These are phyloP conservation scores for Pangasianodon gigas DNA, from an alignment of 2,113 vertebrate genomes.

Conservation along the genomic window DNA sequence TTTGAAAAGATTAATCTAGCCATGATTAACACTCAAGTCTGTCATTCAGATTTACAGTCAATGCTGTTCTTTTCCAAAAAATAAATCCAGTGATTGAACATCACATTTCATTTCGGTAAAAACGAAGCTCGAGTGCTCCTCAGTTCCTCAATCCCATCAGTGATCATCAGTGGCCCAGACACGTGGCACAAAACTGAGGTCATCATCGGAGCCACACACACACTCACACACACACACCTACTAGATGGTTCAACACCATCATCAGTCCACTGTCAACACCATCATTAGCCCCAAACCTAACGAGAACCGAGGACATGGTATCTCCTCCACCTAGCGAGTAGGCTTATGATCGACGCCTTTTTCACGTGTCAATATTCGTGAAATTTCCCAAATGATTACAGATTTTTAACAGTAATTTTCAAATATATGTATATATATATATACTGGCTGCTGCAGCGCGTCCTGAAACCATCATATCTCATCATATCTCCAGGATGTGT, in stretches of 20 bases:
- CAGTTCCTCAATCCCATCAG: constrained; percentile 49
- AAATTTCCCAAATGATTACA: not conserved
- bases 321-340: not conserved
- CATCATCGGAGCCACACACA: not conserved
- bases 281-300: not conserved
- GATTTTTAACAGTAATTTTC: not conserved
- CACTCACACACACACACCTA: too few species aligned
- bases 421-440: not conserved
- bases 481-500: not conserved
- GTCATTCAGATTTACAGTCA: too few species aligned
- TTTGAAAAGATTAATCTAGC: constrained; percentile 37
- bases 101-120: not conserved
- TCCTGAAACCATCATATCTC: too few species aligned
- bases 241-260: too few species aligned
- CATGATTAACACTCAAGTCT: not conserved
- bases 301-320: not conserved
- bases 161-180: constrained; percentile 14
- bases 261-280: not conserved
- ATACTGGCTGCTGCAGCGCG: not conserved
- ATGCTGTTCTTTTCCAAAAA: too few species aligned
- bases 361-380: too few species aligned
- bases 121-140: not conserved
- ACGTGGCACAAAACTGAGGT: constrained; percentile 16
- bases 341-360: not conserved
- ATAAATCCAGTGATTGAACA: too few species aligned